These are phyloP conservation scores for Pissodes strobi DNA, from an alignment of 1,140 invertebrate genomes.

Conservation along the genomic window DNA sequence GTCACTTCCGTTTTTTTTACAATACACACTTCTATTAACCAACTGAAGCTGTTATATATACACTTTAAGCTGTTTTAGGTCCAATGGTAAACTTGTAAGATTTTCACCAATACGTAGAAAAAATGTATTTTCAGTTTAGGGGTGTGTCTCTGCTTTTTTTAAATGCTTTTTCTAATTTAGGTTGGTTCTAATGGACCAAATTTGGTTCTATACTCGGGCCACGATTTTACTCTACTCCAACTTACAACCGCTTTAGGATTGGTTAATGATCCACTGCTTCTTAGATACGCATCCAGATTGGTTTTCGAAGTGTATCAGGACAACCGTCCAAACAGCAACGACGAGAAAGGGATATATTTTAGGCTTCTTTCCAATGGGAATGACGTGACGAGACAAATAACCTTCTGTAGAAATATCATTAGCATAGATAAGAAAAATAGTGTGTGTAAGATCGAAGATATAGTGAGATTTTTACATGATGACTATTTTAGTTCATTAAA, in stretches of 20 bases:
- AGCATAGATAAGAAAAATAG: conserved; percentile 61
- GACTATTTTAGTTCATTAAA: conserved; percentile 82
- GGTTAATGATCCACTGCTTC: conserved; percentile 61
- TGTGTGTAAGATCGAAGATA: conserved; percentile 82
- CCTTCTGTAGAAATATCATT: conserved; percentile 74
- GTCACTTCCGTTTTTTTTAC: no score
- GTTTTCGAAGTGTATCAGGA: conserved; percentile 79
- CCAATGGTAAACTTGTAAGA: no score
- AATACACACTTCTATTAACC: no score
- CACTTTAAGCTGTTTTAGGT: no score
- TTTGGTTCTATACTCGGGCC: conserved; percentile 86
- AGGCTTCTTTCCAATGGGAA: conserved; percentile 83
- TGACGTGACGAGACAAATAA: conserved; percentile 80
- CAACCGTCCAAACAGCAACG: conserved; percentile 52
- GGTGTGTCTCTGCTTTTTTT: no score
- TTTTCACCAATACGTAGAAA: no score
- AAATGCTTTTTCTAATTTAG: conserved; percentile 31
- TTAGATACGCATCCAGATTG: conserved; percentile 82
- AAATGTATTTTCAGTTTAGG: no score
- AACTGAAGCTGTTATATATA: no score
- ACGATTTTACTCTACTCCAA: conserved; percentile 87
- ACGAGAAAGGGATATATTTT: conserved; percentile 75
- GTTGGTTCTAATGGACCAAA: conserved; percentile 74
- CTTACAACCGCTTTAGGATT: conserved; percentile 78
- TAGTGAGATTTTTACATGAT: conserved; percentile 81